Evolutionary conservation across 2,113 vertebrate species (phyloP), one percentile per base, ranked within the genome.

Genomic region (Prunella himalayana): DNA sequence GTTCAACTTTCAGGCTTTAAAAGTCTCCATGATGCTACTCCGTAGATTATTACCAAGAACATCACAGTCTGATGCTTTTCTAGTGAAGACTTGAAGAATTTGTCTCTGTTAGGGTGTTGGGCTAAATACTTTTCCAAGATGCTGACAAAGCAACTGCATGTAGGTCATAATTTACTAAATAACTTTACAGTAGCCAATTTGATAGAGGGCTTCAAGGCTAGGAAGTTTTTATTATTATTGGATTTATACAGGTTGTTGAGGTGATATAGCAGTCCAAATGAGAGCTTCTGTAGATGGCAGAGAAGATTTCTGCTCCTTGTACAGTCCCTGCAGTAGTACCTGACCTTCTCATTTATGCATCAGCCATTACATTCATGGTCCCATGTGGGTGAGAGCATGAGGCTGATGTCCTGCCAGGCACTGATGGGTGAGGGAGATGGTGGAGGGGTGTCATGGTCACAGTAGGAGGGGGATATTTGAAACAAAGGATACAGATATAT

Each of bases 21-120:
- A 75, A 82, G 45, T n/a, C 21, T 79, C 49, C 1, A 0, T 65
- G 66, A 8, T 11, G 10, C 37, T 85, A 22, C 12, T 76, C 37
- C 10, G 4, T 23, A n/a, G 60, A 9, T 20, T 64, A 82, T 31
- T 28, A 57, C 18, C 0, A 0, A 63, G 39, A 73, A 25, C 24
- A 28, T 63, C 24, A 23, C 11, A 24, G 11, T 12, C 28, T 51
- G 37, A 37, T 37, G 37, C 37, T 37, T 37, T 37, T 82, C 59
- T 39, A 59, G 24, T 59, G 25, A 79, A 76, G 56, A 20, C 51
- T 39, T 49, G 1, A 59, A 42, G 54, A 73, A 78, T 53, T 88
- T 73, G 5, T 44, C 22, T 77, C 21, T 92, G 5, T 49, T 8
- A 8, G n/a, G 9, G 5, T 21, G 17, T 47, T 86, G 14, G 25